Percentiles rank a stretch among this genome's conserved stretches.
These are phyloP conservation scores for Barypeithes pellucidus DNA, from an alignment of 2,888 invertebrate species.

Conservation along the genomic window DNA sequence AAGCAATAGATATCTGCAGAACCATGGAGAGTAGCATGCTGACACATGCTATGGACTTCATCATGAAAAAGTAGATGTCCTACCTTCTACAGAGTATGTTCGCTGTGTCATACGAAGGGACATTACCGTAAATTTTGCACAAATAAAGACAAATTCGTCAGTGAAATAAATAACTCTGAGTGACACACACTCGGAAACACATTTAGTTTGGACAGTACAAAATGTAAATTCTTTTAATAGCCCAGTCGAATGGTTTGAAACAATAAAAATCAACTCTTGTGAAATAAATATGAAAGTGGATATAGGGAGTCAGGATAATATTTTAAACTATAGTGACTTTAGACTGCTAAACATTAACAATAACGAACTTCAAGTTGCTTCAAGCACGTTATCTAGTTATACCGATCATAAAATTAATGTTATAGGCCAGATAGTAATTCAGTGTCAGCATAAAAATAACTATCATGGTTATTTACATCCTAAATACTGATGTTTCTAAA, in stretches of 20 bases:
- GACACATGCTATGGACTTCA: constrained; percentile 24
- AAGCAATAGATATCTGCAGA: constrained; percentile 42
- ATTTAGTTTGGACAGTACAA: constrained; percentile 17
- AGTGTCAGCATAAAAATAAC: constrained; percentile 3
- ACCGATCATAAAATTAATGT: constrained; percentile 26
- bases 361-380: constrained; percentile 17
- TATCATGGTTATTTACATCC: not conserved
- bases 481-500: constrained; percentile 9
- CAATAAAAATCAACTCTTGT: constrained; percentile 16
- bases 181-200: not conserved
- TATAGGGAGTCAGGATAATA: constrained; percentile 25
- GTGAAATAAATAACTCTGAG: not conserved
- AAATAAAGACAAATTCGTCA: not conserved
- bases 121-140: constrained; percentile 30
- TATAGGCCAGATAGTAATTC: constrained; percentile 12
- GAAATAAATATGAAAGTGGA: constrained; percentile 12
- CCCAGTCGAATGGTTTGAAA: constrained; percentile 19
- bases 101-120: constrained; percentile 16
- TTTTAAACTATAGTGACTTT: constrained; percentile 21
- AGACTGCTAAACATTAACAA: constrained; percentile 26
- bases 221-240: not conserved
- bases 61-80: constrained; percentile 22
- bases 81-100: constrained; percentile 16
- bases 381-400: constrained; percentile 12
- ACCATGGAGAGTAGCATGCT: constrained; percentile 40